Percentiles rank a stretch among this genome's conserved stretches.
These are phyloP conservation scores for Rhizomys pruinosus DNA, from an alignment of 2,113 vertebrate genomes.

Conservation along the genomic window DNA sequence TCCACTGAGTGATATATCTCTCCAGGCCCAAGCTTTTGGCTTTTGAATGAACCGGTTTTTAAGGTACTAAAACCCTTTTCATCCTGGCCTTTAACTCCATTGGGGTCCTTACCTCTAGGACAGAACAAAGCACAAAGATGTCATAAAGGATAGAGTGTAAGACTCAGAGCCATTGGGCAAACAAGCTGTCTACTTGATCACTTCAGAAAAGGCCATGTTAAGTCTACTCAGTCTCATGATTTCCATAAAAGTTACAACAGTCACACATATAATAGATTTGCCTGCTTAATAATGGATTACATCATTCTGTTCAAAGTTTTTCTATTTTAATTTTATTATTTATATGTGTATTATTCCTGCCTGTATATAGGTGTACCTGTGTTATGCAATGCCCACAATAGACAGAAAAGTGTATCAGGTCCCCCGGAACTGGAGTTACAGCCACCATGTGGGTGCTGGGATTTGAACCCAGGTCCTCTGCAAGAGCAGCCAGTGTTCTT, in stretches of 20 bases:
- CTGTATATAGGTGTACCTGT: too few relatives aligned
- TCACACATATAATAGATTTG: neutral
- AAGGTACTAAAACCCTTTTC: slow-evolving; percentile 10
- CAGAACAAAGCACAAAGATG: neutral
- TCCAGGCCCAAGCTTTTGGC: too few relatives aligned
- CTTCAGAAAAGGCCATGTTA: neutral
- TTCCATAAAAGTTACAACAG: neutral
- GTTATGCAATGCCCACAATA: too few relatives aligned
- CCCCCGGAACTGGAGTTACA: too few relatives aligned
- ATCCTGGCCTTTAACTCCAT: neutral
- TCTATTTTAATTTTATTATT: too few relatives aligned
- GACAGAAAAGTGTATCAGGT: too few relatives aligned
- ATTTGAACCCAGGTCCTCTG: too few relatives aligned
- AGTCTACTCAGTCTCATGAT: neutral
- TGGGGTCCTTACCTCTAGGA: neutral
- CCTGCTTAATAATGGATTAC: neutral
- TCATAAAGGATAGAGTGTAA: neutral
- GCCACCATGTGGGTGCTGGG: too few relatives aligned
- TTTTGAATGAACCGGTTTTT: slow-evolving; percentile 5
- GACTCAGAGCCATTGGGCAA: neutral
- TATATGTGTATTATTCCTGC: too few relatives aligned
- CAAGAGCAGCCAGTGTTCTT: too few relatives aligned
- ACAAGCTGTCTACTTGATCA: neutral
- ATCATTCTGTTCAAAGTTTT: too few relatives aligned
- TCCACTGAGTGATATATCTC: too few relatives aligned